Evolutionary conservation across 1,140 invertebrate genomes (phyloP), one percentile per base, ranked within the genome.

Genomic region (Drosophila bifasciata): DNA sequence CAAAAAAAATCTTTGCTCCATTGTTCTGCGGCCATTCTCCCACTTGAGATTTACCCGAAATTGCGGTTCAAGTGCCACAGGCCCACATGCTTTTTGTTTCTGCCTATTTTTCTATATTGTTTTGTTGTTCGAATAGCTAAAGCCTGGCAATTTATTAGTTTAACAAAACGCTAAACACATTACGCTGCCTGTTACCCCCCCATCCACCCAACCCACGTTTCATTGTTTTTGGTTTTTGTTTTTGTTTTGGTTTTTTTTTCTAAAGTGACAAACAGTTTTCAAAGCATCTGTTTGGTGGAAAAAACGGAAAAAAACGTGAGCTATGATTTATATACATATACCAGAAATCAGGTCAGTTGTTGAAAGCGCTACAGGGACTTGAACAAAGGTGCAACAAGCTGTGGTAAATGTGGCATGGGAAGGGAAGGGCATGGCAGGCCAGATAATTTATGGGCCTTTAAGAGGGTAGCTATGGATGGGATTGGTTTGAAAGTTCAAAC

Each of bases 131-230:
- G 52, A 55, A 21, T 8, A 48, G 15, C 60, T 17, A 28, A 58
- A 48, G 23, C 32, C 11, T 13, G 61, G 58, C 64, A 40, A 68
- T 68, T 68, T 68, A 68, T 68, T 68, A 55, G 64, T 68, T 68
- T 68, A 68, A 68, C 64, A 68, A 68, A 68, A 68, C 64, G 62
- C 62, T 67, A 68, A 68, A 68, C 48, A 40, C 64, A 55, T 53
- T 55, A 67, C 48, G 59, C 32, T 15, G 28, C 28, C 28, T 28
- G 28, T 8, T 28, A n/a, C 17, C 19, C 48, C 3, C 9, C 4
- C 5, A 13, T 11, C 32, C 32, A 21, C 6, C 5, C 23, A 0
- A n/a, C 57, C 13, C 3, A 21, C 46, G 6, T 5, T 21, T 13
- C 19, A 21, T 48, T 48, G 45, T 48, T 25, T 41, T 25, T 36